Evolutionary conservation across 92 coral and sea anemone species (phyloP).

Genomic region (Epizoanthus illoricatus): DNA sequence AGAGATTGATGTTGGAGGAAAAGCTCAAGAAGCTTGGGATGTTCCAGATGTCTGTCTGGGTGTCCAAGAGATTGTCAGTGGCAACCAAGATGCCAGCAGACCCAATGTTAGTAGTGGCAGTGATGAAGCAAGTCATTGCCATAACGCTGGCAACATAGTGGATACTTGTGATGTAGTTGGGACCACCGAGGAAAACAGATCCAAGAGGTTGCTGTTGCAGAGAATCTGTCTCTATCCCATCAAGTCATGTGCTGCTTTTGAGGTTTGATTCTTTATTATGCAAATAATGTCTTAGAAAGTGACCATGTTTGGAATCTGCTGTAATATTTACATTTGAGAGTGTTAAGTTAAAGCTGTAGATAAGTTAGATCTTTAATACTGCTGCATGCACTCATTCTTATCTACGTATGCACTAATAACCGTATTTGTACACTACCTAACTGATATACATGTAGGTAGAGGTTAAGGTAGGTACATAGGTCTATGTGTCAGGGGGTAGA

Average conservation of each 20-base stretch:
- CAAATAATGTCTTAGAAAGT: neutral
- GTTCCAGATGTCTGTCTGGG: neutral
- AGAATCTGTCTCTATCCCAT: conserved; percentile 87
- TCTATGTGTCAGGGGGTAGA: no score
- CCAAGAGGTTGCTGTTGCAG: conserved; percentile 38
- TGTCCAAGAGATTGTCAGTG: neutral
- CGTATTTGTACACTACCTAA: no score
- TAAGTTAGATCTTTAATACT: no score
- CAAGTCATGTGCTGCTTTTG: conserved; percentile 96
- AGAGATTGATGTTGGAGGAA: neutral
- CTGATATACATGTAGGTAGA: no score
- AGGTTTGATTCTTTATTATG: conserved; percentile 58
- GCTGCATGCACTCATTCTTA: no score
- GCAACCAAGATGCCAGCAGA: neutral
- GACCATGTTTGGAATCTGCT: neutral
- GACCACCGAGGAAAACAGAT: neutral
- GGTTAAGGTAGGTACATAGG: no score
- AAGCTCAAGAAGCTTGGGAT: neutral
- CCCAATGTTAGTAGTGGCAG: neutral
- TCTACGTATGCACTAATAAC: no score
- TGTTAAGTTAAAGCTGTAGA: neutral
- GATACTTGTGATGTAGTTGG: neutral
- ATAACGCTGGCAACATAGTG: neutral
- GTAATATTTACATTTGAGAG: neutral
- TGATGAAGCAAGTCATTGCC: neutral